phyloP scores from a whole-genome alignment of 2,888 invertebrate genomes.

The Dryococelus australis region DNA sequence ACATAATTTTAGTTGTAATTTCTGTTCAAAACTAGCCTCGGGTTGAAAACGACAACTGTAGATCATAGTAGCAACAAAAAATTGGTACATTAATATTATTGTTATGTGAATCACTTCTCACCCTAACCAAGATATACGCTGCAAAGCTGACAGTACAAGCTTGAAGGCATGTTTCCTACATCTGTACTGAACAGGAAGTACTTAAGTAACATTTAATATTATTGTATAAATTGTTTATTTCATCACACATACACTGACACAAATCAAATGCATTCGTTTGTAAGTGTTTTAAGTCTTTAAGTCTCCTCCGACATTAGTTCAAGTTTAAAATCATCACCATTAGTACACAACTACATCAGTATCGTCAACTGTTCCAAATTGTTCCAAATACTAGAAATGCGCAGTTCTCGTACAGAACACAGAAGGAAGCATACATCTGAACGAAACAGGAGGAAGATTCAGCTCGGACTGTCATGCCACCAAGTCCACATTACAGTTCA shows the following conservation, averaged over 20 bases:
- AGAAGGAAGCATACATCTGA: neutral
- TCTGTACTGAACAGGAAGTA: neutral
- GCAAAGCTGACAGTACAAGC: too few relatives aligned
- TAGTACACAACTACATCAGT: neutral
- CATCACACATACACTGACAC: neutral
- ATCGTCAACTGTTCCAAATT: neutral
- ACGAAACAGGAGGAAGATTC: neutral
- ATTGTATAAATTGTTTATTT: neutral
- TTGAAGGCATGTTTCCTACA: neutral
- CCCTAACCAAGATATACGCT: too few relatives aligned
- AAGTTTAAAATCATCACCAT: neutral
- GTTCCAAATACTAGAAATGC: neutral
- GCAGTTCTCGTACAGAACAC: neutral
- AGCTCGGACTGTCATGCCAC: neutral
- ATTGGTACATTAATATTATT: too few relatives aligned
- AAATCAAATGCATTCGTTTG: neutral
- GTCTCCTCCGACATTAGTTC: neutral
- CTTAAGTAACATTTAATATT: neutral
- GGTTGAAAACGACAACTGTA: too few relatives aligned
- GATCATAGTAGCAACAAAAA: too few relatives aligned
- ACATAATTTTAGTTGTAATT: too few relatives aligned
- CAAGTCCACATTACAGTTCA: constrained; percentile 37
- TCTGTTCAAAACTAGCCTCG: too few relatives aligned
- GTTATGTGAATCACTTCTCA: too few relatives aligned
- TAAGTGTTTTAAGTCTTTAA: too few relatives aligned